Evolutionary conservation across 2,113 vertebrate species (phyloP).

Genomic region (Centropristis striata): DNA sequence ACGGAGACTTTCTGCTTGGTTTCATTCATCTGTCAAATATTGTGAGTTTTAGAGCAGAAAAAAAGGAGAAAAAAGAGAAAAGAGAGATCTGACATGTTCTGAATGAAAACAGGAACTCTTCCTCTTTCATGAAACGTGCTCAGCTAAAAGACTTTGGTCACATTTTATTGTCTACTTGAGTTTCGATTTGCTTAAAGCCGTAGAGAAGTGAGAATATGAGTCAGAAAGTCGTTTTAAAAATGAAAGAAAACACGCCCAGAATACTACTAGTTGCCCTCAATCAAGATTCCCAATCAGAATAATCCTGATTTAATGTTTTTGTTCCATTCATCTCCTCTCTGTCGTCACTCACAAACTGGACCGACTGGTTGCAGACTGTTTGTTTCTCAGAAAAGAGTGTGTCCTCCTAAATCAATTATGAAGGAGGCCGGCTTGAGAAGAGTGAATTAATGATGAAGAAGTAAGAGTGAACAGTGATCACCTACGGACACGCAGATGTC

Average conservation of each 20-base stretch:
- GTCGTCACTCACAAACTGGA: conserved; percentile 11
- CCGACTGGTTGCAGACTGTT: conserved; percentile 15
- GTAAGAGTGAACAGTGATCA: conserved; percentile 71
- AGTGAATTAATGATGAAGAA: conserved; percentile 72
- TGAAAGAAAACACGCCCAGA: no score
- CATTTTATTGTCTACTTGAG: not conserved
- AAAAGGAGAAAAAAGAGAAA: no score
- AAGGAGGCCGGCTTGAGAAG: conserved; percentile 44
- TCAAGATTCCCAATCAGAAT: no score
- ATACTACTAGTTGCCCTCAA: no score
- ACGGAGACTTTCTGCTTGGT: not conserved
- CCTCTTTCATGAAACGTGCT: conserved; percentile 47
- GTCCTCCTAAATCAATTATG: conserved; percentile 53
- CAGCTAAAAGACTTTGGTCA: not conserved
- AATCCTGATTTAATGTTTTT: no score
- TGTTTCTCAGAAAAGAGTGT: conserved; percentile 16
- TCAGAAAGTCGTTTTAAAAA: not conserved
- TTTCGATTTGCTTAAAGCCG: not conserved
- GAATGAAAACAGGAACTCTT: conserved; percentile 33
- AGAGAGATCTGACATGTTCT: not conserved
- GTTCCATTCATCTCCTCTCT: no score
- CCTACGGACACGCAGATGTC: conserved; percentile 18
- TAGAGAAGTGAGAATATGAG: no score
- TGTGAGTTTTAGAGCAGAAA: not conserved
- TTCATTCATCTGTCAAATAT: not conserved